Percentiles rank a stretch among this genome's conserved stretches.
These are phyloP conservation scores for Chironomus tentans DNA, from an alignment of 2,888 invertebrate genomes.

Conservation along the genomic window DNA sequence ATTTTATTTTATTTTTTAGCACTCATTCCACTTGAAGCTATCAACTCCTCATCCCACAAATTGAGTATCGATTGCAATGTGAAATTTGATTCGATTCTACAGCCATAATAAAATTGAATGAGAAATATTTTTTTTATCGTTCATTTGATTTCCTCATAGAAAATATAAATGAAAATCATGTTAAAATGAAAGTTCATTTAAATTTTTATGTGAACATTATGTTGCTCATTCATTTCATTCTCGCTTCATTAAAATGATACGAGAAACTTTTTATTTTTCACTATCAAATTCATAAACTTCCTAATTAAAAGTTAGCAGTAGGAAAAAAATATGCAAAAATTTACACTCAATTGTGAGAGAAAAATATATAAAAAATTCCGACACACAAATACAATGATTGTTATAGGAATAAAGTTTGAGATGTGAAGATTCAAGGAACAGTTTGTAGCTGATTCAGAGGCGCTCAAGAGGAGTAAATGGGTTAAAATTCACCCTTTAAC, in stretches of 20 bases:
- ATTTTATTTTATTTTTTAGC: no score
- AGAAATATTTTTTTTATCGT: background rate
- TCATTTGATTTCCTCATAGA: background rate
- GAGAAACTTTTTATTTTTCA: background rate
- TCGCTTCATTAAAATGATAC: background rate
- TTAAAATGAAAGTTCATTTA: background rate
- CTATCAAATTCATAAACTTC: background rate
- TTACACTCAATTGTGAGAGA: background rate
- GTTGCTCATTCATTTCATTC: background rate
- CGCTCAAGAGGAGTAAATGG: no score
- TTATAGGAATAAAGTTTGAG: no score
- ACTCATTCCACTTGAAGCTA: no score
- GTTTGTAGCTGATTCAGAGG: no score
- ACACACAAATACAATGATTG: no score
- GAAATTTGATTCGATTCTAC: background rate
- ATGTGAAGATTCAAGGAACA: no score
- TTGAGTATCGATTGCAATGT: background rate
- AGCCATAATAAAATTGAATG: background rate
- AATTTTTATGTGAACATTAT: background rate
- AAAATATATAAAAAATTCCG: no score
- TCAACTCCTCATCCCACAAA: no score
- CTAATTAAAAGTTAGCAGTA: background rate
- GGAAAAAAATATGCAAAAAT: background rate
- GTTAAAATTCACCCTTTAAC: no score
- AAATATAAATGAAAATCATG: background rate